Evolutionary conservation across 2,113 vertebrate species (phyloP).

Genomic region (Cebidichthys violaceus): DNA sequence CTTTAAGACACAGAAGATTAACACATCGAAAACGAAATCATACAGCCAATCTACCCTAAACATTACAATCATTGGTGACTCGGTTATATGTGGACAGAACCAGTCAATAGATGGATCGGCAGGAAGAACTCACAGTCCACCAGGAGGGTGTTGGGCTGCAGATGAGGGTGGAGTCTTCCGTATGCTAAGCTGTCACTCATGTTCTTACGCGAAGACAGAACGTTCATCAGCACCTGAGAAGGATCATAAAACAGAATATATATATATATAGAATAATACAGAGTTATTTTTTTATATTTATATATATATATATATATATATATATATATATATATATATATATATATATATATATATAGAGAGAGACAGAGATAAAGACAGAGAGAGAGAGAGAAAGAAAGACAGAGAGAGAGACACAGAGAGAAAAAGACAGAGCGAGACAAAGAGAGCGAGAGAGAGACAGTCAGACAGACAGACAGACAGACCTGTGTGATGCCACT

Average conservation of each 20-base stretch:
- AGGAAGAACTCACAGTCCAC: conserved; percentile 92
- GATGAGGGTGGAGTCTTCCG: conserved; percentile 93
- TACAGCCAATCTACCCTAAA: neutral
- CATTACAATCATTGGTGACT: neutral
- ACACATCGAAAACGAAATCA: too few relatives aligned
- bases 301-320: neutral
- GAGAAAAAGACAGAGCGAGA: too few relatives aligned
- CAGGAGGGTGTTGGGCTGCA: conserved; percentile 88
- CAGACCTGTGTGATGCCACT: conserved; percentile 93
- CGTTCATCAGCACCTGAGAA: conserved; percentile 93
- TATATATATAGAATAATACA: neutral
- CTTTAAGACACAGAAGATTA: too few relatives aligned
- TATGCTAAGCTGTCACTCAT: conserved; percentile 93
- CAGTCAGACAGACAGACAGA: neutral
- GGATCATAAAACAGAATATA: conserved; percentile 14
- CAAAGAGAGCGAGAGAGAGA: too few relatives aligned
- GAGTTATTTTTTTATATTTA: too few relatives aligned
- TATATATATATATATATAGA: neutral
- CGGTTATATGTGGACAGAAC: neutral
- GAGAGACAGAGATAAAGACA: too few relatives aligned
- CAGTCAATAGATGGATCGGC: neutral
- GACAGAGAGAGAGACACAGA: neutral
- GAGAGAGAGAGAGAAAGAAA: too few relatives aligned
- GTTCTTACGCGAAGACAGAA: conserved; percentile 92
- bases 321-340: neutral